These are phyloP conservation scores for Drosophila mimetica DNA, from an alignment of 2,888 invertebrate species.

Conservation along the genomic window DNA sequence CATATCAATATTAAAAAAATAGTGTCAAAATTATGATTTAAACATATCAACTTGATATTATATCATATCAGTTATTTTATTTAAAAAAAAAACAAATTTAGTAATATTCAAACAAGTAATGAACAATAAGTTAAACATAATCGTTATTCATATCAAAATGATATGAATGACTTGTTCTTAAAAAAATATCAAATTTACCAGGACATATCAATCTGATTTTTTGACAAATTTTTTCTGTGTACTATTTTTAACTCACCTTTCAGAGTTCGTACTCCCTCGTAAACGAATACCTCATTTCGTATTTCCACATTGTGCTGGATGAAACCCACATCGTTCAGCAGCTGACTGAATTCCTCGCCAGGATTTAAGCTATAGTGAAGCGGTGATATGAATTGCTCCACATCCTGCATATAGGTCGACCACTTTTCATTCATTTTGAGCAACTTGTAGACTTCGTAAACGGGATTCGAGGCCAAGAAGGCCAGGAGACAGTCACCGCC, in stretches of 20 bases:
- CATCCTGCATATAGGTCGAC: slow-evolving; percentile 88
- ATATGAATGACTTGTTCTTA: too few relatives aligned
- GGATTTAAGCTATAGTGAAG: slow-evolving; percentile 88
- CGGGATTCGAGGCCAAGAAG: slow-evolving; percentile 88
- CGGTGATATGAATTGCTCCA: slow-evolving; percentile 88
- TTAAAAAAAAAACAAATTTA: too few relatives aligned
- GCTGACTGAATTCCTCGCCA: slow-evolving; percentile 85
- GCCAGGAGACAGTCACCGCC: slow-evolving; percentile 89
- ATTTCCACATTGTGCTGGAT: slow-evolving; percentile 86
- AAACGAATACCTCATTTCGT: slow-evolving; percentile 86
- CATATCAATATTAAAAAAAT: too few relatives aligned
- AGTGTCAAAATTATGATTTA: too few relatives aligned
- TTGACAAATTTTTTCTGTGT: too few relatives aligned
- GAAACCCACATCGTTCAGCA: slow-evolving; percentile 87
- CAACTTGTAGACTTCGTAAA: slow-evolving; percentile 89
- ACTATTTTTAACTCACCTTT: slow-evolving; percentile 85
- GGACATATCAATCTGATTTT: too few relatives aligned
- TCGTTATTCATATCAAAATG: too few relatives aligned
- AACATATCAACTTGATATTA: too few relatives aligned
- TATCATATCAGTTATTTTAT: too few relatives aligned
- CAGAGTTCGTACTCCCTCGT: slow-evolving; percentile 86
- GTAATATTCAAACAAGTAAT: too few relatives aligned
- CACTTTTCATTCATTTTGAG: slow-evolving; percentile 87
- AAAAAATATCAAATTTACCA: too few relatives aligned
- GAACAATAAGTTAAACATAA: too few relatives aligned